Conservation (phyloP, 2,797 vertebrate genomes). For the Pogoniulus pusillus region DNA sequence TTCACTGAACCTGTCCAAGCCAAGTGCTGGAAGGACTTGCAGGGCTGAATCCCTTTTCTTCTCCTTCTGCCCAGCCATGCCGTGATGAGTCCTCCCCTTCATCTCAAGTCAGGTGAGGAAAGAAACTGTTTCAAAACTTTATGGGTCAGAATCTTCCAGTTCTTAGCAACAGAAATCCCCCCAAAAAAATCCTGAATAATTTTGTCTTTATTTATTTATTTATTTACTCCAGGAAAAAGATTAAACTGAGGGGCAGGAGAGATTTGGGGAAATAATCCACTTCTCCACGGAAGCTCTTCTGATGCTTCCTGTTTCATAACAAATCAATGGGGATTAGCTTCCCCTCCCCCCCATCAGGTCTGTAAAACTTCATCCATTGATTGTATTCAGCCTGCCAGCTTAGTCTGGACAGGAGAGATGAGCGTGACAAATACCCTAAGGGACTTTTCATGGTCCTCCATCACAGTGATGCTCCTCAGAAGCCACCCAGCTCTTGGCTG, state of each 20-base stretch:
- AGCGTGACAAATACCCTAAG: not conserved
- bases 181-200: not conserved
- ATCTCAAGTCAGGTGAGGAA: not conserved
- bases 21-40: not conserved
- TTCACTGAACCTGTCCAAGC: not conserved
- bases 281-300: not conserved
- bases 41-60: too few species aligned
- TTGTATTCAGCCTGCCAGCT: not conserved
- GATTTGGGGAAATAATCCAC: slow-evolving; percentile 27
- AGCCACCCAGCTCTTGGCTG: not conserved
- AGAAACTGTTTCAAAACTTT: not conserved
- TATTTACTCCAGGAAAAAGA: not conserved
- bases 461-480: not conserved
- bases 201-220: too few species aligned
- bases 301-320: not conserved
- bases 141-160: not conserved
- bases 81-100: not conserved
- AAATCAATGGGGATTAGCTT: not conserved
- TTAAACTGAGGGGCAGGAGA: not conserved
- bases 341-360: not conserved
- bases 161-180: too few species aligned
- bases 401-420: not conserved
- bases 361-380: not conserved
- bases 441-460: not conserved
- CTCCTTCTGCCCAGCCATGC: not conserved